A percentile compares a stretch with the other conserved stretches of the same genome.
Conservation (phyloP, 2,797 vertebrate species). For the Bradypodion pumilum region DNA sequence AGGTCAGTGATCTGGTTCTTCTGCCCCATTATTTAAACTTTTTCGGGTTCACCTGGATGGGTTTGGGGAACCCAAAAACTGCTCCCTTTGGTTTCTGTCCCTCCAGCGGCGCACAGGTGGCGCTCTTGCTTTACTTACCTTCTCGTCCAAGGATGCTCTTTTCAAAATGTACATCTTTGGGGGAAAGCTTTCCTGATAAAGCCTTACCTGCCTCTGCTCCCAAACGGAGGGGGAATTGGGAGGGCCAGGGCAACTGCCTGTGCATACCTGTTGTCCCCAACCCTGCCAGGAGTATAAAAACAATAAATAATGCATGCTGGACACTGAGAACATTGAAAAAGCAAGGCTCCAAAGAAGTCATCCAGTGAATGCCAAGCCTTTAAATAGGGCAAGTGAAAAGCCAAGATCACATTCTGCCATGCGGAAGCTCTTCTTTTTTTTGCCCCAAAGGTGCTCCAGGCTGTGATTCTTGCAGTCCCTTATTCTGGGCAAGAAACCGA, state of each 20-base stretch:
- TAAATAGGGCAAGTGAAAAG: neutral
- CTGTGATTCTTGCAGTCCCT: neutral
- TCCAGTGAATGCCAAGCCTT: neutral
- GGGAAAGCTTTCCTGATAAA: too few species aligned
- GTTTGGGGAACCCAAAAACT: neutral
- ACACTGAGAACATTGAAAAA: neutral
- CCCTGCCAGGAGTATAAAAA: too few species aligned
- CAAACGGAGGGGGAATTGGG: too few species aligned
- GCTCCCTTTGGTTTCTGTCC: neutral
- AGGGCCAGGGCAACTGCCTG: too few species aligned
- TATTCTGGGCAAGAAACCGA: neutral
- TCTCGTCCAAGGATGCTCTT: neutral
- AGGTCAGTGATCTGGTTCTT: too few species aligned
- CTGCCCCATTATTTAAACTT: too few species aligned
- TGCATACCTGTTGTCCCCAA: too few species aligned
- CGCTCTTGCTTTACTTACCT: neutral
- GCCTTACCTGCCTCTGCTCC: too few species aligned
- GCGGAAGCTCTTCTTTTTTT: too few species aligned
- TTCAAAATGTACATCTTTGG: too few species aligned
- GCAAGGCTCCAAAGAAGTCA: neutral
- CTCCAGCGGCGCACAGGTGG: neutral
- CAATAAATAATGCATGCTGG: neutral
- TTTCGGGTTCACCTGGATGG: too few species aligned
- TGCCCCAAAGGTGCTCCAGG: neutral
- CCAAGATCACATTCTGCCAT: neutral